These are phyloP conservation scores for Leucoraja ocellata DNA, from an alignment of 2,797 vertebrate genomes.

Conservation along the genomic window DNA sequence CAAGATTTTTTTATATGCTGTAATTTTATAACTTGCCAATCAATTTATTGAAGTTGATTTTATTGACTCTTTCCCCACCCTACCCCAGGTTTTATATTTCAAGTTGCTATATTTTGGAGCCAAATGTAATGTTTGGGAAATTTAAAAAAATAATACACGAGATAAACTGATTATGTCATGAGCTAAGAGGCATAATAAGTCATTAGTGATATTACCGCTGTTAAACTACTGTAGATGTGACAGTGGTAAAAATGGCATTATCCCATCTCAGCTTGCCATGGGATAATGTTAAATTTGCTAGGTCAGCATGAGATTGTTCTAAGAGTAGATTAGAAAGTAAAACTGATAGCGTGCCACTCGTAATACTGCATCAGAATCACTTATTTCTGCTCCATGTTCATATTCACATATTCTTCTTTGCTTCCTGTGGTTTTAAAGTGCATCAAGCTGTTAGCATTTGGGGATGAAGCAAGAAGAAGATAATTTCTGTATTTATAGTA, in stretches of 20 bases:
- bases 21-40: not conserved
- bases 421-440: not conserved
- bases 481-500: not conserved
- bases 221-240: not conserved
- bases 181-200: not conserved
- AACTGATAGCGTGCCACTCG: not conserved
- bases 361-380: not conserved
- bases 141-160: not conserved
- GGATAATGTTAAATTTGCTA: too few species aligned
- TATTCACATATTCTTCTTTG: not conserved
- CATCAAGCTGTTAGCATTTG: not conserved
- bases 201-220: not conserved
- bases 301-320: not conserved
- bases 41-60: not conserved
- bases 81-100: not conserved
- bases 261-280: not conserved
- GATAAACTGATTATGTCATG: not conserved
- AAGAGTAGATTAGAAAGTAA: not conserved
- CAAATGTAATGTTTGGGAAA: not conserved
- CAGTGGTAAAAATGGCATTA: not conserved
- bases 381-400: conserved; percentile 7
- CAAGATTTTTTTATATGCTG: not conserved
- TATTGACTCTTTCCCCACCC: not conserved
- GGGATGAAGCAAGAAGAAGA: not conserved
- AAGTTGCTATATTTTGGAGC: not conserved